Evolutionary conservation across 2,888 invertebrate genomes (phyloP).

Genomic region (Mallateleia sp.): DNA sequence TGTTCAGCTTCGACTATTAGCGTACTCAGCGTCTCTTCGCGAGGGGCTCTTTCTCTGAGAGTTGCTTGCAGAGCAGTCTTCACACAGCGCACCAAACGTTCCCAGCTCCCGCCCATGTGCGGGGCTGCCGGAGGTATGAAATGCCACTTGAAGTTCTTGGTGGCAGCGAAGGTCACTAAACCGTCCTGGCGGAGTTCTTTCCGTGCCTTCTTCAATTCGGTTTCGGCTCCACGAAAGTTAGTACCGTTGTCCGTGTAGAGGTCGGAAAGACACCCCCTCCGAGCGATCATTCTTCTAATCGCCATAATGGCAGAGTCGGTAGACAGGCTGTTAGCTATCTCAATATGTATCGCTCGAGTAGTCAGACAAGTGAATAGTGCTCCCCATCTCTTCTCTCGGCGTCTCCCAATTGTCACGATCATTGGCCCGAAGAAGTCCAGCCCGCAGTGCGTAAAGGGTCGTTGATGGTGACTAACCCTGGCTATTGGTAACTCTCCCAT

Average conservation of each 20-base stretch:
- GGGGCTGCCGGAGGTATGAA: slow-evolving; percentile 30
- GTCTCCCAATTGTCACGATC: slow-evolving; percentile 64
- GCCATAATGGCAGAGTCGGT: slow-evolving; percentile 72
- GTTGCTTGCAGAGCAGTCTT: too few relatives aligned
- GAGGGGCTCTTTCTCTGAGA: too few relatives aligned
- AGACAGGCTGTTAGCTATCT: slow-evolving; percentile 42
- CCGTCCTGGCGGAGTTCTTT: background rate
- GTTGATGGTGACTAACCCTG: slow-evolving; percentile 18
- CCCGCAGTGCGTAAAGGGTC: slow-evolving; percentile 18
- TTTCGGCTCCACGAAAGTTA: slow-evolving; percentile 64
- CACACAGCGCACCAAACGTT: slow-evolving; percentile 36
- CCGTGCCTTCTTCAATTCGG: background rate
- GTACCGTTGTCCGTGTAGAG: slow-evolving; percentile 77
- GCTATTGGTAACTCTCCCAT: slow-evolving; percentile 17
- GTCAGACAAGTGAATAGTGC: too few relatives aligned
- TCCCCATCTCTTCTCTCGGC: slow-evolving; percentile 78
- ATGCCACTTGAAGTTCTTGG: slow-evolving; percentile 10
- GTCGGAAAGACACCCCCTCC: background rate
- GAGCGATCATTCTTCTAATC: slow-evolving; percentile 54
- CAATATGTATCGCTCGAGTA: slow-evolving; percentile 72
- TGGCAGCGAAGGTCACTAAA: background rate
- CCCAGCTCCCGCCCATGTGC: slow-evolving; percentile 60
- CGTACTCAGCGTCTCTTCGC: too few relatives aligned
- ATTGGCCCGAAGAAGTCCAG: too few relatives aligned
- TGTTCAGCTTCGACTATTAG: too few relatives aligned